Percentiles rank a stretch among this genome's conserved stretches.
phyloP scores from a whole-genome alignment of 2,113 vertebrate species.

The Rhynchopsitta pachyrhyncha region DNA sequence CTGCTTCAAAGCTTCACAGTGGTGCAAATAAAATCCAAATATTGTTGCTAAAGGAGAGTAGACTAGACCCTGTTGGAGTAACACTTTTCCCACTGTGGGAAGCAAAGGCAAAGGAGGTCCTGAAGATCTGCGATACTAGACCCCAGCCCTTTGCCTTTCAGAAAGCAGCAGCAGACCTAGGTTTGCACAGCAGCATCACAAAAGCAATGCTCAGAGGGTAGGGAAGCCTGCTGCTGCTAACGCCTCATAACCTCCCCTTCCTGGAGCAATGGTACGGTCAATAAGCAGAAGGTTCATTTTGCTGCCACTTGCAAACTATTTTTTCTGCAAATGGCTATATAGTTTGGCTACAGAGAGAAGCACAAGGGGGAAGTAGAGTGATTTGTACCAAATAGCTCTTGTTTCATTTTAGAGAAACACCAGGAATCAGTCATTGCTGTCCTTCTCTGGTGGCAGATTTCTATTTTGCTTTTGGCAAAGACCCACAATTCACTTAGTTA shows the following conservation, averaged over 20 bases:
- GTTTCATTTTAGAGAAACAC: constrained; percentile 26
- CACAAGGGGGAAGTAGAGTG: background rate
- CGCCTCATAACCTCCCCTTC: background rate
- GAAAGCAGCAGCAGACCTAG: background rate
- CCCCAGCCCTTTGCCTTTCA: background rate
- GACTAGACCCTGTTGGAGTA: background rate
- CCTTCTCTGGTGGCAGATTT: constrained; percentile 43
- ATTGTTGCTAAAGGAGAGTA: background rate
- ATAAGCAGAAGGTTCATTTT: background rate
- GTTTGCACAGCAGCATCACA: background rate
- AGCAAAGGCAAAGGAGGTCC: background rate
- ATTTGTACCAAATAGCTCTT: constrained; percentile 50
- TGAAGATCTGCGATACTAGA: background rate
- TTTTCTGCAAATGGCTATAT: constrained; percentile 16
- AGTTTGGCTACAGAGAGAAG: constrained; percentile 15
- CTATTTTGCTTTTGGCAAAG: constrained; percentile 23
- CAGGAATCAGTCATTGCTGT: constrained; percentile 27
- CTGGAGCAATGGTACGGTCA: background rate
- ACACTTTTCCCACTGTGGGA: background rate
- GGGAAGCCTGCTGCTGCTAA: background rate
- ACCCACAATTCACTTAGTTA: constrained; percentile 49
- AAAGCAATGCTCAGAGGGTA: background rate
- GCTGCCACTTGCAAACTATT: background rate
- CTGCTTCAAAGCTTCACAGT: background rate
- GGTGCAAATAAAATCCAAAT: background rate